These are phyloP conservation scores for Nibea albiflora DNA, from an alignment of 2,113 vertebrate genomes.

Conservation along the genomic window DNA sequence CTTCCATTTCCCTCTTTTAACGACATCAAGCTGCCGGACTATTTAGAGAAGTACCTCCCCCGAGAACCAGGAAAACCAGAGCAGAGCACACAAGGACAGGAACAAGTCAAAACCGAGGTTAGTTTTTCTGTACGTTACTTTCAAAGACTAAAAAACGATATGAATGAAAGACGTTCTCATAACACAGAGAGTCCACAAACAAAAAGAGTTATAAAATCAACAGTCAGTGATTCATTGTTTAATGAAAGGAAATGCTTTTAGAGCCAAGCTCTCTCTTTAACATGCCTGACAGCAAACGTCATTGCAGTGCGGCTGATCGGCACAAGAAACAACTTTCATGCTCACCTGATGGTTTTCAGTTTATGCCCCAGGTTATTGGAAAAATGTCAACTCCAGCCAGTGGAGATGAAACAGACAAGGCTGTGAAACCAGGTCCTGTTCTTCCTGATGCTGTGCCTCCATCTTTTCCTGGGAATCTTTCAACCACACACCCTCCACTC, in stretches of 20 bases:
- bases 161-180: conserved; percentile 3
- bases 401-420: conserved; percentile 49
- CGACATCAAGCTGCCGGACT: conserved; percentile 84
- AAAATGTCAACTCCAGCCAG: conserved; percentile 46
- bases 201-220: neutral
- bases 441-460: conserved; percentile 60
- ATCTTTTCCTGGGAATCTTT: conserved; percentile 75
- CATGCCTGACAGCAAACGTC: neutral
- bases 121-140: conserved; percentile 49
- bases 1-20: conserved; percentile 80
- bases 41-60: conserved; percentile 87
- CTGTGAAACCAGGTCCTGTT: conserved; percentile 42
- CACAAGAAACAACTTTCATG: neutral
- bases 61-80: conserved; percentile 72
- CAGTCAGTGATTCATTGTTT: neutral
- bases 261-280: neutral
- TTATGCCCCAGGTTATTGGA: conserved; percentile 51
- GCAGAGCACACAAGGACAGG: conserved; percentile 71
- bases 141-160: neutral
- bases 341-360: conserved; percentile 19
- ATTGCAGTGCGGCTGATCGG: neutral
- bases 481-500: conserved; percentile 24
- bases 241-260: neutral
- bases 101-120: conserved; percentile 65
- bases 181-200: neutral